Conservation (phyloP, 1,140 invertebrate genomes). For the Venturia canescens region DNA sequence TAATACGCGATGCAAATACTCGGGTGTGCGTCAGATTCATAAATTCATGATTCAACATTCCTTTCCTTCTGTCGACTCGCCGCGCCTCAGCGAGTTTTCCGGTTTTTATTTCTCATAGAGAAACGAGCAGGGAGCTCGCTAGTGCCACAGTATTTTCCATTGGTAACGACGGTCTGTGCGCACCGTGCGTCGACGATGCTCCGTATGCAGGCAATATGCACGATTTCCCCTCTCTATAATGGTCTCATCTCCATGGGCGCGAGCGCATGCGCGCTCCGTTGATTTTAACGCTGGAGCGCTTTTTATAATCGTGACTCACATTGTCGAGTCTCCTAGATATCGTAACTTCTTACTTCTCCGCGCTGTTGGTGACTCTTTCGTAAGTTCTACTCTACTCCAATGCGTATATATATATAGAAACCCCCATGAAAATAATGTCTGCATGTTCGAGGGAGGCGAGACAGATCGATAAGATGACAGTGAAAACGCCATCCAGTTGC, state of each 20-base stretch:
- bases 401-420: background rate
- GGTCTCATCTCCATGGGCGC: background rate
- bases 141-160: background rate
- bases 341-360: slow-evolving; percentile 21
- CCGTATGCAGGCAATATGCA: background rate
- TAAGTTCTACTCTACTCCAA: background rate
- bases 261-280: slow-evolving; percentile 37
- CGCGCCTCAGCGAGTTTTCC: background rate
- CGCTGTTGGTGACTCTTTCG: background rate
- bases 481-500: no score
- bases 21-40: background rate
- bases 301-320: slow-evolving; percentile 64
- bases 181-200: background rate
- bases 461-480: no score
- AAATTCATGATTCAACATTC: slow-evolving; percentile 11
- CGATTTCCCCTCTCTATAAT: slow-evolving; percentile 42
- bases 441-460: no score
- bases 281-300: slow-evolving; percentile 50
- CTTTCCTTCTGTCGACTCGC: background rate
- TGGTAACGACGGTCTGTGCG: background rate
- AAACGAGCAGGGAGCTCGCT: background rate
- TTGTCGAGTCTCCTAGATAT: background rate
- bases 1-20: background rate
- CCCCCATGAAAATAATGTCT: no score
- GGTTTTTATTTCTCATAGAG: background rate